phyloP scores from a whole-genome alignment of 2,797 vertebrate genomes.

The Sebastes iracundus region DNA sequence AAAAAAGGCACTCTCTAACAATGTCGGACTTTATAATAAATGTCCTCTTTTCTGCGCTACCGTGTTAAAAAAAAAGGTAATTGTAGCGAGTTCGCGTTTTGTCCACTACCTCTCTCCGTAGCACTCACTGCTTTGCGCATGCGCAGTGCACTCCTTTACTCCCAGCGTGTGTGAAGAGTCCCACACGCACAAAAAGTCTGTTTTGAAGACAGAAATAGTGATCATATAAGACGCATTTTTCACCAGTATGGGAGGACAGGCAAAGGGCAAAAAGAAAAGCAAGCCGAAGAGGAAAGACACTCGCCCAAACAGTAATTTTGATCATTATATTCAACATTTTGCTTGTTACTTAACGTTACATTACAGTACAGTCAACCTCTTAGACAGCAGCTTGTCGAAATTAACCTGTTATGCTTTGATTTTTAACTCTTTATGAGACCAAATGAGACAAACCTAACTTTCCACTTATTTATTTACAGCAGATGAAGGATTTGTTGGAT shows the following conservation, averaged over 20 bases:
- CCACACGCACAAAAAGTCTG: neutral
- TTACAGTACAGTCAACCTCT: neutral
- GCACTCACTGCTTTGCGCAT: slow-evolving; percentile 34
- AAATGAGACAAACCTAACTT: neutral
- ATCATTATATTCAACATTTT: neutral
- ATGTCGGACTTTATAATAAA: accelerated
- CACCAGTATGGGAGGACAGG: slow-evolving; percentile 83
- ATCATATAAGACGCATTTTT: neutral
- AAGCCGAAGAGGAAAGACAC: slow-evolving; percentile 80
- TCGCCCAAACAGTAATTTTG: slow-evolving; percentile 66
- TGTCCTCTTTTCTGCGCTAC: accelerated
- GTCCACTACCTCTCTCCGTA: slow-evolving; percentile 70
- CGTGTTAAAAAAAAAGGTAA: neutral
- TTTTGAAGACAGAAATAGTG: neutral
- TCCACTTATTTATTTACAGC: neutral
- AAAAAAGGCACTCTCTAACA: accelerated
- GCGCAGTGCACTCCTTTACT: slow-evolving; percentile 18
- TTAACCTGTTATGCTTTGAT: neutral
- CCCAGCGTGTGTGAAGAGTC: slow-evolving; percentile 28
- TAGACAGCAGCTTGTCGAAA: neutral
- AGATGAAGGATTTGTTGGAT: slow-evolving; percentile 64
- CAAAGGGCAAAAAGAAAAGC: slow-evolving; percentile 83
- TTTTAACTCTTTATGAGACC: neutral
- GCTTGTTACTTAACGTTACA: slow-evolving; percentile 25
- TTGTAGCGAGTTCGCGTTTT: neutral